These are phyloP conservation scores for Odontesthes bonariensis DNA, from an alignment of 2,113 vertebrate genomes.

Conservation along the genomic window DNA sequence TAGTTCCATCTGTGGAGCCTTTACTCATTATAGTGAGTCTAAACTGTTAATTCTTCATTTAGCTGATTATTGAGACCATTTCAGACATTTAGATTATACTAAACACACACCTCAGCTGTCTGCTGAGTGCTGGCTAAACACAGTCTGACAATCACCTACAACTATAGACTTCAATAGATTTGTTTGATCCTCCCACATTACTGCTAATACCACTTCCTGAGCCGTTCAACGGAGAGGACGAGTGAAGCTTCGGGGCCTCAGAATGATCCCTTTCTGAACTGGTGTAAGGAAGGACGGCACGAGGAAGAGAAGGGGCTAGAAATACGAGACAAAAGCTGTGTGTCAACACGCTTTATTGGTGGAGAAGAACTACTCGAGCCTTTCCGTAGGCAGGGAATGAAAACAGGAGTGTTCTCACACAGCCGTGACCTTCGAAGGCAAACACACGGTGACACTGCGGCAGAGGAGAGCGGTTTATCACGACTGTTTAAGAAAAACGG, in stretches of 20 bases:
- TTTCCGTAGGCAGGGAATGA: conserved; percentile 13
- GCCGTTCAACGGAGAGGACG: conserved; percentile 17
- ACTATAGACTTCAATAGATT: conserved; percentile 8
- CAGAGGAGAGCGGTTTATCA: conserved; percentile 33
- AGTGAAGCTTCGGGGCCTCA: background rate
- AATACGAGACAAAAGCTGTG: conserved; percentile 1
- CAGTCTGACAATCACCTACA: background rate
- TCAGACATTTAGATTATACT: background rate
- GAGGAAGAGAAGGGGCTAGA: conserved; percentile 4
- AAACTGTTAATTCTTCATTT: too few relatives aligned
- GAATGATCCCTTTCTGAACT: background rate
- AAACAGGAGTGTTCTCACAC: conserved; percentile 33
- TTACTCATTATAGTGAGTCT: too few relatives aligned
- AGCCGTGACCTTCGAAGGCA: conserved; percentile 55
- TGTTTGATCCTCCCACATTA: conserved; percentile 38
- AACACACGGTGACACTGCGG: conserved; percentile 14
- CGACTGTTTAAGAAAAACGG: conserved; percentile 9
- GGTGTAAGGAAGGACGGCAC: background rate
- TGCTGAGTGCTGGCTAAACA: background rate
- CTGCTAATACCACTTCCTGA: conserved; percentile 4
- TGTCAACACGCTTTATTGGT: background rate
- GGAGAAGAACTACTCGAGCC: background rate
- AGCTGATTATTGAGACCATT: too few relatives aligned
- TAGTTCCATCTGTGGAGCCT: too few relatives aligned
- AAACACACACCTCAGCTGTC: background rate